phyloP scores from a whole-genome alignment of 2,113 vertebrate genomes.

The Dromas ardeola region DNA sequence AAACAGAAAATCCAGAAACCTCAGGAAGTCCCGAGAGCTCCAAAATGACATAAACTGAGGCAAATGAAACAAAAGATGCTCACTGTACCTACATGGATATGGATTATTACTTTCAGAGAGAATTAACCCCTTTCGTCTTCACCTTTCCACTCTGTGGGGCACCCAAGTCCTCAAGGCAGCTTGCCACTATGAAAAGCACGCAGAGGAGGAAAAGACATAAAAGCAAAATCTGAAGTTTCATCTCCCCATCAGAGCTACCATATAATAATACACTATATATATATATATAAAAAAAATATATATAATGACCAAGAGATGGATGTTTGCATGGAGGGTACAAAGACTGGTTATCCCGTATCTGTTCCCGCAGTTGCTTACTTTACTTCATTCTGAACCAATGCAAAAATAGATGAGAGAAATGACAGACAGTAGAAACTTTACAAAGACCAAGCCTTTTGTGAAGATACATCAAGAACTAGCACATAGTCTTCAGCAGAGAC shows the following conservation, averaged over 20 bases:
- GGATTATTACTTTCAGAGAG: neutral
- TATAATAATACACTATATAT: neutral
- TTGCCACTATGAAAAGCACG: neutral
- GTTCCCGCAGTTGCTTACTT: neutral
- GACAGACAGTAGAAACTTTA: neutral
- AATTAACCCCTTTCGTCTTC: neutral
- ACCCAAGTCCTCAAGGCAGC: neutral
- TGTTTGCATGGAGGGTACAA: neutral
- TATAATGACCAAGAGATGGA: neutral
- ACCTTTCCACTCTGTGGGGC: neutral
- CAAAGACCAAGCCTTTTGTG: neutral
- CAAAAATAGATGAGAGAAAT: neutral
- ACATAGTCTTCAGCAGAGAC: neutral
- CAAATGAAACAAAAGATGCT: rapidly evolving
- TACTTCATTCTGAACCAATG: neutral
- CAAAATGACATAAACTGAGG: neutral
- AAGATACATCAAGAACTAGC: neutral
- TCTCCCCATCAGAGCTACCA: too few relatives aligned
- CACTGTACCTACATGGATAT: rapidly evolving
- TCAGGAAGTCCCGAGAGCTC: neutral
- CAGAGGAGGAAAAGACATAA: neutral
- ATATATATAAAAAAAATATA: neutral
- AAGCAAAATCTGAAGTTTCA: neutral
- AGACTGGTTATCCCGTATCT: neutral
- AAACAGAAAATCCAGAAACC: neutral